A percentile compares a stretch with the other conserved stretches of the same genome.
phyloP scores from a whole-genome alignment of 2,797 vertebrate genomes.

The Mallotus villosus region DNA sequence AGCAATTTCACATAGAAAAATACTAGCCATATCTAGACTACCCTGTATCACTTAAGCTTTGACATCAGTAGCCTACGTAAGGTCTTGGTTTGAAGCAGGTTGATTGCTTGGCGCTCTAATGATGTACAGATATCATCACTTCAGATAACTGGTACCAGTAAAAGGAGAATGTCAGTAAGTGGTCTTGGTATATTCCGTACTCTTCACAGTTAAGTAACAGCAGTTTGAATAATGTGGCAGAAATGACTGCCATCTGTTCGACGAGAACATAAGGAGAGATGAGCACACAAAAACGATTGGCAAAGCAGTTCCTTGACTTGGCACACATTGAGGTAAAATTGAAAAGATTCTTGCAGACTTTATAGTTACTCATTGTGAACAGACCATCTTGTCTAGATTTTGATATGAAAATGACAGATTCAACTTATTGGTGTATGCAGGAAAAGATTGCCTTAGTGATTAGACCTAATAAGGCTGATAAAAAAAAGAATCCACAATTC shows the following conservation, averaged over 20 bases:
- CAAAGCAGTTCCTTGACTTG: conserved; percentile 5
- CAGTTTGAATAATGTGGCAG: conserved; percentile 5
- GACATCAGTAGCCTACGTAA: conserved; percentile 27
- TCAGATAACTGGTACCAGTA: conserved; percentile 8
- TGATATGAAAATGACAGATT: neutral
- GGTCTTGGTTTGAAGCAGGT: conserved; percentile 29
- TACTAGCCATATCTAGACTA: conserved; percentile 37
- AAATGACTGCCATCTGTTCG: too few species aligned
- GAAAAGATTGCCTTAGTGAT: conserved; percentile 5
- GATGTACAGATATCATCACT: conserved; percentile 8
- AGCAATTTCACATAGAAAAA: conserved; percentile 46
- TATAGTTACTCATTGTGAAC: conserved; percentile 54
- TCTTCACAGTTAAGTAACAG: conserved; percentile 1
- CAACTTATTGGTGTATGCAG: conserved; percentile 2
- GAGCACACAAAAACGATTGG: neutral
- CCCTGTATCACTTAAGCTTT: conserved; percentile 36
- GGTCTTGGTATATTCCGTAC: conserved; percentile 4
- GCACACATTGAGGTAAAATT: conserved; percentile 25
- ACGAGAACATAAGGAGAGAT: conserved; percentile 1
- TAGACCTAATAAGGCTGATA: conserved; percentile 4
- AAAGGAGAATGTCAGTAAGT: neutral
- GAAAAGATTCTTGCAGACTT: conserved; percentile 58
- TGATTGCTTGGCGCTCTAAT: conserved; percentile 32
- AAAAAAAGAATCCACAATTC: conserved; percentile 11
- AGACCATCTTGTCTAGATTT: neutral